Base-by-base conservation (phyloP, 1,140 invertebrate species). In the Drosophila saltans region DNA sequence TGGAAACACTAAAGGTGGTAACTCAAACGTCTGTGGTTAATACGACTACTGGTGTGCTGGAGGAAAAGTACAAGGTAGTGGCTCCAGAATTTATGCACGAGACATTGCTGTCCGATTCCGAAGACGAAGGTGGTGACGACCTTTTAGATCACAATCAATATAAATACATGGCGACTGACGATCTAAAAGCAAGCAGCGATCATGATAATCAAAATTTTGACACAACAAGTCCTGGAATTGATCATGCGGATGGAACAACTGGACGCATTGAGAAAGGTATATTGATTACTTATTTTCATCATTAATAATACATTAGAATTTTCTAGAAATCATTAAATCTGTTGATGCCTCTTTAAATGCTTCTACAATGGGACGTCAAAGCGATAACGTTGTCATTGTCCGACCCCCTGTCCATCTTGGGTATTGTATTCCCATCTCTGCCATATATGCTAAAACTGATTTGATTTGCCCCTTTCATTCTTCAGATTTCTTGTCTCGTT, bases 1-100 rank as follows among this genome's bases (percentile, higher is more conserved):
- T 99, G 6, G 98, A 99, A 93, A 99, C 98, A 4, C 93, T 99
- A 30, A 98, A 98, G 91, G 96, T 98, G 10, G 97, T 99, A n/a
- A 99, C 99, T 0, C 97, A 99, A 94, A 98, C 96, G 61, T 96
- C 93, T 69, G 95, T 94, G 83, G 97, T 95, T 55, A 97, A 95
- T 52, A 96, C 94, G 73, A 86, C 93, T 56, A 95, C 94, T 28
- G 93, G 84, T 28, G 8, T 94, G 92, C 33, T 89, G 7, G 82
- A 90, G 92, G 98, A 99, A 90, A 98, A 99, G 93, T 99, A 99
- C 92, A 96, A 96, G 93, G 98, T 99, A 21, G 96, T 99, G 58
- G 97, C 98, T 43, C 99, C 99, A 0, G 99, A 99, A 94, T 96
- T 97, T 33, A 99, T 99, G 99, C 98, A 99, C 91, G 99, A 99